A percentile compares a stretch with the other conserved stretches of the same genome.
Evolutionary conservation across 2,113 vertebrate species (phyloP).

Genomic region (Scophthalmus maximus): DNA sequence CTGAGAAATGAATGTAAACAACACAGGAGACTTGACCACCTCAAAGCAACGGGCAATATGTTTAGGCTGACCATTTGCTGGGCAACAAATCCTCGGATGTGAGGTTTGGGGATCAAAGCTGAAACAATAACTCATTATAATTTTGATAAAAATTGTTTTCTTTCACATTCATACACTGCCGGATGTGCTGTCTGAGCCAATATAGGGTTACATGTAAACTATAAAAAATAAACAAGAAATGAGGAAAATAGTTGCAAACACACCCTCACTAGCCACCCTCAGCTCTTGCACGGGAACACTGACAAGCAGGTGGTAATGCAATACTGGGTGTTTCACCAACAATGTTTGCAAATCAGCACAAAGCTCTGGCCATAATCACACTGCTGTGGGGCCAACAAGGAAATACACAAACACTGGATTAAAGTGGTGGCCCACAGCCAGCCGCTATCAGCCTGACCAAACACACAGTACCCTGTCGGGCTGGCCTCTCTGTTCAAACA

Average conservation of each 20-base stretch:
- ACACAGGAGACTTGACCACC: too few species aligned
- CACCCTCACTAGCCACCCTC: not conserved
- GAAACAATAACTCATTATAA: too few species aligned
- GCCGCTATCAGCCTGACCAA: conserved; percentile 72
- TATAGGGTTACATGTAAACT: too few species aligned
- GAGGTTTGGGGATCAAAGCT: too few species aligned
- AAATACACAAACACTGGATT: conserved; percentile 74
- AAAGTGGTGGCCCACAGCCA: conserved; percentile 64
- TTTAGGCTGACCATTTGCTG: too few species aligned
- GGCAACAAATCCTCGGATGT: too few species aligned
- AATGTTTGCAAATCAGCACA: conserved; percentile 64
- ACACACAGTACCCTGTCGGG: conserved; percentile 61
- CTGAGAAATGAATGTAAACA: too few species aligned
- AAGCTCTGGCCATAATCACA: conserved; percentile 58
- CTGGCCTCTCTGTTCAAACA: conserved; percentile 60
- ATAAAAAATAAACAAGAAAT: too few species aligned
- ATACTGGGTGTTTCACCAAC: conserved; percentile 54
- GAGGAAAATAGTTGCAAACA: not conserved
- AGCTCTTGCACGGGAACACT: conserved; percentile 67
- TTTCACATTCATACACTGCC: too few species aligned
- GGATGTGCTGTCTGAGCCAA: too few species aligned
- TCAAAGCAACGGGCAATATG: too few species aligned
- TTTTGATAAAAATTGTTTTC: too few species aligned
- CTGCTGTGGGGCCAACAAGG: conserved; percentile 67
- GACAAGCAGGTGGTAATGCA: conserved; percentile 45